Evolutionary conservation across 2,797 vertebrate species (phyloP).

Genomic region (Molothrus aeneus): DNA sequence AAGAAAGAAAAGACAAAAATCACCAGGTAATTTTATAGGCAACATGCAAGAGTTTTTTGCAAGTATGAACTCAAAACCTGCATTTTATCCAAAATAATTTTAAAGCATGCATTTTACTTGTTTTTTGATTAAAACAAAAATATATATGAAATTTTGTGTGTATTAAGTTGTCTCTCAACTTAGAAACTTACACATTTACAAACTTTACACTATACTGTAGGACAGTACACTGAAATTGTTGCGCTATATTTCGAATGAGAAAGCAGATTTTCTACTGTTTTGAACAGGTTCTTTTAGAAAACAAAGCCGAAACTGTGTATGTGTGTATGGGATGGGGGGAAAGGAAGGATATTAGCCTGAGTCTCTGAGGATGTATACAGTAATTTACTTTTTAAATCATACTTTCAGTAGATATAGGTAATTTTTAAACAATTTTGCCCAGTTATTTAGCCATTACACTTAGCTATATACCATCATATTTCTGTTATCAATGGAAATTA

Average conservation of each 20-base stretch:
- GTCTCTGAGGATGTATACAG: neutral
- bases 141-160: neutral
- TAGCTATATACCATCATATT: neutral
- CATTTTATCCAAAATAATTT: neutral
- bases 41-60: neutral
- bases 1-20: neutral
- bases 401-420: neutral
- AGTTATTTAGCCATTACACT: neutral
- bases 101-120: accelerated
- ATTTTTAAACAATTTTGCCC: neutral
- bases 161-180: neutral
- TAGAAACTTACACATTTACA: neutral
- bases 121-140: neutral
- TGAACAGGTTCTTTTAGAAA: neutral
- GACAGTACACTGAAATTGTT: neutral
- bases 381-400: neutral
- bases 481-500: neutral
- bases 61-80: neutral
- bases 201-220: accelerated
- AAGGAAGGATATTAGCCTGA: neutral
- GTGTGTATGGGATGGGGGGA: accelerated
- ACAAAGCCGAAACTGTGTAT: neutral
- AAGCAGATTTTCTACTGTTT: neutral
- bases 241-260: neutral
- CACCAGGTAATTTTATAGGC: neutral